Percentiles rank a stretch among this genome's conserved stretches.
phyloP scores from a whole-genome alignment of 2,797 vertebrate species.

The Ammospiza maritima region DNA sequence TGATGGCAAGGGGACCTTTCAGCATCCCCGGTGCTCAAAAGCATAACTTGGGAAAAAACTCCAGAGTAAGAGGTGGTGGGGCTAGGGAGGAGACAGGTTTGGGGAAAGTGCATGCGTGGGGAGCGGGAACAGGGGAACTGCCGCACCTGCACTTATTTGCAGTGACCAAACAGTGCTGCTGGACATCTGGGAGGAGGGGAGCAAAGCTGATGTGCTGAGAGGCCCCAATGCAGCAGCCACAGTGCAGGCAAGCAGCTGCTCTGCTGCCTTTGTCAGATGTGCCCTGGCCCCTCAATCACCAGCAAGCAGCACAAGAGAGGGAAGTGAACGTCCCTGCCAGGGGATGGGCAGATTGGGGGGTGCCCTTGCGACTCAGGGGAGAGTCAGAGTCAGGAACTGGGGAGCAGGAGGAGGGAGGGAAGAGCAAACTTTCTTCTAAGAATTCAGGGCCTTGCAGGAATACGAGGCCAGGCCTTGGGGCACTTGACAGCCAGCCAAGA shows the following conservation, averaged over 20 bases:
- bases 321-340: neutral
- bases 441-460: slow-evolving; percentile 17
- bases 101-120: neutral
- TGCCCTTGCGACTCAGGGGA: neutral
- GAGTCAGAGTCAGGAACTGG: neutral
- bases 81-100: neutral
- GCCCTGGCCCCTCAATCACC: neutral
- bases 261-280: neutral
- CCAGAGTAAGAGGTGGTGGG: neutral
- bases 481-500: slow-evolving; percentile 68
- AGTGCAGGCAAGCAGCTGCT: neutral
- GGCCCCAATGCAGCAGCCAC: neutral
- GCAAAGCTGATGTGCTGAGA: neutral
- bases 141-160: neutral
- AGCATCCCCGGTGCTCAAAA: neutral
- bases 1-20: neutral
- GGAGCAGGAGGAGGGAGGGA: neutral
- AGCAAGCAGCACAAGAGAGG: neutral
- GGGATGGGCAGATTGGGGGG: neutral
- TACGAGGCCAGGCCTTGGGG: slow-evolving; percentile 35
- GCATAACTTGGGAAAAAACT: neutral
- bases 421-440: slow-evolving; percentile 51
- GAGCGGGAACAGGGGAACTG: fast-evolving
- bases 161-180: neutral
- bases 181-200: neutral